A percentile compares a stretch with the other conserved stretches of the same genome.
Evolutionary conservation across 1,140 invertebrate species (phyloP).

Genomic region (Pogonomyrmex californicus): DNA sequence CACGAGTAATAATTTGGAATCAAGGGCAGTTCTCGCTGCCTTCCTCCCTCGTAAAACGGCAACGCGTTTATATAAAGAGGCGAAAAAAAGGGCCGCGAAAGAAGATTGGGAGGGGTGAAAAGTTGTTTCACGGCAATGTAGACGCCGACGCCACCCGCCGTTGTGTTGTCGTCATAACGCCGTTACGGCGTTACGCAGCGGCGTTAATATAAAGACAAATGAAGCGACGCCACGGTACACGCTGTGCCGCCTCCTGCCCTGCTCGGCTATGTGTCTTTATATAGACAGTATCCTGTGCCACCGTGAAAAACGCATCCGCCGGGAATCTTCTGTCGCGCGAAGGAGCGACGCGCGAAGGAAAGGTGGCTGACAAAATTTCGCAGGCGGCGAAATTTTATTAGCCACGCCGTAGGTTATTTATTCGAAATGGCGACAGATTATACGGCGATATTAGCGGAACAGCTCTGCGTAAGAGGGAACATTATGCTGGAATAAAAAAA

Average conservation of each 20-base stretch:
- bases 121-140: constrained; percentile 36
- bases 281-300: constrained; percentile 78
- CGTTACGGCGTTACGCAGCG: constrained; percentile 68
- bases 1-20: constrained; percentile 58
- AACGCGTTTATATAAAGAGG: constrained; percentile 56
- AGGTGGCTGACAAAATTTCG: constrained; percentile 70
- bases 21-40: constrained; percentile 51
- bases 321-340: constrained; percentile 75
- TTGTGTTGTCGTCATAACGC: constrained; percentile 54
- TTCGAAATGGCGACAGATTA: constrained; percentile 77
- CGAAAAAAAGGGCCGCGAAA: constrained; percentile 39
- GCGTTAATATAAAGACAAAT: constrained; percentile 86
- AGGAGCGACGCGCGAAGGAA: not conserved
- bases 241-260: constrained; percentile 58
- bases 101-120: constrained; percentile 30
- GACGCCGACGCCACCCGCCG: constrained; percentile 24
- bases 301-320: constrained; percentile 61
- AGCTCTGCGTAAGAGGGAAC: constrained; percentile 25
- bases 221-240: constrained; percentile 76
- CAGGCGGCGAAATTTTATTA: constrained; percentile 76
- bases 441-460: constrained; percentile 71
- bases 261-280: constrained; percentile 85
- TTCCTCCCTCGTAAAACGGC: constrained; percentile 53
- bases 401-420: constrained; percentile 76
- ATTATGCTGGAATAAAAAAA: constrained; percentile 55